These are phyloP conservation scores for Limosa lapponica DNA, from an alignment of 2,797 vertebrate species.

Conservation along the genomic window DNA sequence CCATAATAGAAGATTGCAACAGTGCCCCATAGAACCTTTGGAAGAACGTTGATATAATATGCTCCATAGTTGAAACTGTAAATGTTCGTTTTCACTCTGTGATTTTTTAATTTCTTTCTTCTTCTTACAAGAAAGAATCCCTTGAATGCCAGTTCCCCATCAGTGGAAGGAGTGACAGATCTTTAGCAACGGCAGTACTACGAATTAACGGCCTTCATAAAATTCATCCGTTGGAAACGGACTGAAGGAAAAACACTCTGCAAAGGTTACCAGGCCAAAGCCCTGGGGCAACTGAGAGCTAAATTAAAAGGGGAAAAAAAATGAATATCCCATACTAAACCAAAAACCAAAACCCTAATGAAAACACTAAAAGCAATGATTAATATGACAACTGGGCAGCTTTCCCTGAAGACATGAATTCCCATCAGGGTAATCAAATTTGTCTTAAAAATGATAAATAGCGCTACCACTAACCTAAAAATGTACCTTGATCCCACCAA, in stretches of 20 bases:
- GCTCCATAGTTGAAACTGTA: rapidly evolving
- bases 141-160: not conserved
- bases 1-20: rapidly evolving
- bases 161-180: not conserved
- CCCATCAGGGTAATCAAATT: conserved; percentile 54
- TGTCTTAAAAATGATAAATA: conserved; percentile 61
- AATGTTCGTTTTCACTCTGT: not conserved
- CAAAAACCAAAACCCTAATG: conserved; percentile 45
- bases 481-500: conserved; percentile 25
- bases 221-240: not conserved
- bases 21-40: not conserved
- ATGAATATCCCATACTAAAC: conserved; percentile 49
- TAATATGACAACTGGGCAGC: conserved; percentile 60
- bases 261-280: conserved; percentile 42
- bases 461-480: conserved; percentile 47
- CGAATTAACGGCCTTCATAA: not conserved
- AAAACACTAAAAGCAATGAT: conserved; percentile 67
- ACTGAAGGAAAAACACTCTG: conserved; percentile 13
- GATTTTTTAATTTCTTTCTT: not conserved
- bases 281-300: conserved; percentile 26
- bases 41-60: rapidly evolving
- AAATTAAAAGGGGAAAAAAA: conserved; percentile 35
- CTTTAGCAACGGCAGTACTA: not conserved
- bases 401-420: conserved; percentile 57
- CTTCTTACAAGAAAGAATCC: not conserved